phyloP scores from a whole-genome alignment of 2,113 vertebrate species.

The Bufo gargarizans region DNA sequence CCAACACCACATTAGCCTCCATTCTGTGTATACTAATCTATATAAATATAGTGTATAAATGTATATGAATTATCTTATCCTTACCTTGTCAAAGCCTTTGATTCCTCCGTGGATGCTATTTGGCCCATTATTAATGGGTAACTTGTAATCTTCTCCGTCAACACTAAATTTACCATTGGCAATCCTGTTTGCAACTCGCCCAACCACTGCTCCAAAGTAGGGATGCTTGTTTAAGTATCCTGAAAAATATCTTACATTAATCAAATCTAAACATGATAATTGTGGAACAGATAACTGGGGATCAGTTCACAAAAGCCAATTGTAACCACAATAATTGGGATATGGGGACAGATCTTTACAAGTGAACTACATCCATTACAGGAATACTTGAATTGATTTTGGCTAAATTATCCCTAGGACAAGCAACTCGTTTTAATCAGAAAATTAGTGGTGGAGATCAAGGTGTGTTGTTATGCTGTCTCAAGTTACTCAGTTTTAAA shows the following conservation, averaged over 20 bases:
- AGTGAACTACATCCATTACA: background rate
- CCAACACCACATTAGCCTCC: background rate
- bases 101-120: constrained; percentile 91
- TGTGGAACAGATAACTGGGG: background rate
- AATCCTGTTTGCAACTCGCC: constrained; percentile 92
- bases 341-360: background rate
- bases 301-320: too few species aligned
- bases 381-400: too few species aligned
- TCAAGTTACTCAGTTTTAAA: too few species aligned
- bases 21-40: background rate
- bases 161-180: constrained; percentile 79
- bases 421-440: too few species aligned
- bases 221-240: constrained; percentile 84
- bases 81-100: constrained; percentile 90
- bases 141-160: constrained; percentile 78
- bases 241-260: constrained; percentile 54
- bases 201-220: constrained; percentile 86
- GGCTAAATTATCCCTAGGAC: too few species aligned
- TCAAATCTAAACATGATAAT: background rate
- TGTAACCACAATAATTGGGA: background rate
- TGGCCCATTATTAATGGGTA: constrained; percentile 85
- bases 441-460: too few species aligned
- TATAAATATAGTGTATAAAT: background rate
- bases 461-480: too few species aligned
- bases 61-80: background rate